Percentiles rank a stretch among this genome's conserved stretches.
phyloP scores from a whole-genome alignment of 2,888 invertebrate genomes.

The Diadromus collaris region DNA sequence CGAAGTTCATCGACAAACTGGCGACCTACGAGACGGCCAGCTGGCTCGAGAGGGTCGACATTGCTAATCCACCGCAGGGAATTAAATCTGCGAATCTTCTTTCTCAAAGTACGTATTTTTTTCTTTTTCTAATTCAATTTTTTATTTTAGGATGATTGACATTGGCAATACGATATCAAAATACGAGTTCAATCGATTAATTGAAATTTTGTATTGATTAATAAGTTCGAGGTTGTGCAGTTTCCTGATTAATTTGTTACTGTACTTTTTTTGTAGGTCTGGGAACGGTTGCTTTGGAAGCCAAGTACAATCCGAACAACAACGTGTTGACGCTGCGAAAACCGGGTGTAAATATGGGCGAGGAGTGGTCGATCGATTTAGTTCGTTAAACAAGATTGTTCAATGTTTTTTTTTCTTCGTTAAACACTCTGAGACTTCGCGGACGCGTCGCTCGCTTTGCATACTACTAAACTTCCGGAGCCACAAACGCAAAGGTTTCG shows the following conservation, averaged over 20 bases:
- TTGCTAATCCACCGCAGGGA: slow-evolving; percentile 88
- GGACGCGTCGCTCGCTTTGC: not conserved
- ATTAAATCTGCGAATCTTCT: slow-evolving; percentile 85
- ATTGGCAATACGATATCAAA: too few relatives aligned
- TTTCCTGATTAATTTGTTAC: not conserved
- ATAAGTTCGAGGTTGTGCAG: not conserved
- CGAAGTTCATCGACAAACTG: slow-evolving; percentile 85
- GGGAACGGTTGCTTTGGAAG: slow-evolving; percentile 84
- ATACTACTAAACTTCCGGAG: too few relatives aligned
- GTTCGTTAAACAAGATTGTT: slow-evolving; percentile 71
- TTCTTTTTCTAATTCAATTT: slow-evolving; percentile 23
- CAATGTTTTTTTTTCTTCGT: slow-evolving; percentile 8
- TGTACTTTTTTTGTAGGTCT: slow-evolving; percentile 80
- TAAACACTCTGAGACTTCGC: slow-evolving; percentile 16
- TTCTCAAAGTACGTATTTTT: slow-evolving; percentile 80
- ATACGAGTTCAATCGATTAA: too few relatives aligned
- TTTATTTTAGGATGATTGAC: not conserved
- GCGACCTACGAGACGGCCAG: slow-evolving; percentile 88
- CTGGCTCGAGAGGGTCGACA: slow-evolving; percentile 94
- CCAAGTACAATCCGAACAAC: slow-evolving; percentile 85
- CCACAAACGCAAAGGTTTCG: too few relatives aligned
- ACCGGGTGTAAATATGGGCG: slow-evolving; percentile 91
- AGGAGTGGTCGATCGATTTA: slow-evolving; percentile 88
- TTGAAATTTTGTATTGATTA: too few relatives aligned
- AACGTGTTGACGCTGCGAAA: slow-evolving; percentile 90